phyloP scores from a whole-genome alignment of 2,888 invertebrate genomes.

The Callosobruchus maculatus region DNA sequence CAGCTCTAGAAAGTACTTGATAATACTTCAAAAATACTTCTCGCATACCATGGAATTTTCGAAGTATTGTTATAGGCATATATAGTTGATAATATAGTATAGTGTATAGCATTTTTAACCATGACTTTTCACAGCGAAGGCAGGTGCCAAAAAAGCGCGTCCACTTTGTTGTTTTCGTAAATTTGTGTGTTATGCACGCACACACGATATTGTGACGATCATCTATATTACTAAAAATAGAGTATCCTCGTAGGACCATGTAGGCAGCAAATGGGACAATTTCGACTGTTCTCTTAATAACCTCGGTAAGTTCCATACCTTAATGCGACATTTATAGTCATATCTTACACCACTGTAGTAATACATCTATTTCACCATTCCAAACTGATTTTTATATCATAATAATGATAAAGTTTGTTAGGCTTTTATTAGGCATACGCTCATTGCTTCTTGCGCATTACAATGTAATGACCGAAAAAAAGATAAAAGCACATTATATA shows the following conservation, averaged over 20 bases:
- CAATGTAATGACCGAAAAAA: too few species aligned
- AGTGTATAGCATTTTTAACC: background rate
- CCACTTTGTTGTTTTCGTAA: background rate
- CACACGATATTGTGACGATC: background rate
- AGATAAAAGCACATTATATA: too few species aligned
- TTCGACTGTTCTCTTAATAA: constrained; percentile 76
- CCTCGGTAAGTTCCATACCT: constrained; percentile 68
- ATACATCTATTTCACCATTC: too few species aligned
- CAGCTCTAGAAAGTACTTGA: background rate
- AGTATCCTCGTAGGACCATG: constrained; percentile 47
- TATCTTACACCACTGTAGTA: too few species aligned
- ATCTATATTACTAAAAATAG: constrained; percentile 28
- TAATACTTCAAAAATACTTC: background rate
- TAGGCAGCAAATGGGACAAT: constrained; percentile 80
- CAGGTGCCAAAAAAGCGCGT: background rate
- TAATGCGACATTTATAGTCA: background rate
- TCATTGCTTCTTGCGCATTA: too few species aligned
- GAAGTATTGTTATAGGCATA: background rate
- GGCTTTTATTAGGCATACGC: too few species aligned
- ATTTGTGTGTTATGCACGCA: background rate
- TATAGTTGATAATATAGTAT: background rate
- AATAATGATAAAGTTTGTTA: too few species aligned
- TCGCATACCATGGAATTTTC: background rate
- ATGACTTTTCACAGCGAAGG: background rate
- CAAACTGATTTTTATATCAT: too few species aligned